Evolutionary conservation across 2,888 invertebrate genomes (phyloP), one percentile per base, ranked within the genome.

Genomic region (Eupeodes latifasciatus): DNA sequence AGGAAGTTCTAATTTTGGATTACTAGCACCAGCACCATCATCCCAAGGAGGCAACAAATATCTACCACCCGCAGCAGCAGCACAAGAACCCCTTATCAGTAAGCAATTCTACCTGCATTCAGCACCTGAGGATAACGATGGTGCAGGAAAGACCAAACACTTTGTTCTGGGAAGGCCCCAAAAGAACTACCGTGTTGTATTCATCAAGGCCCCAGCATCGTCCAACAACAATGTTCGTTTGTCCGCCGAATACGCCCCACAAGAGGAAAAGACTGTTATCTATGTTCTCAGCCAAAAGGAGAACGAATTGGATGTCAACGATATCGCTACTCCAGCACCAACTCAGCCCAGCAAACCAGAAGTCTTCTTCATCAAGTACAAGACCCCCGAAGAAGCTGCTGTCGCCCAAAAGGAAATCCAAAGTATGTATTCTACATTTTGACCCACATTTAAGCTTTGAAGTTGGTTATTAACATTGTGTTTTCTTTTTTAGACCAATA

Each of bases 251-350:
- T 90, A 92, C 87, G 93, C 93, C 6, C 92, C 93, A 27, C 92
- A 92, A 81, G 93, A 93, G 90, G 93, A 93, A 72, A 93, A 93
- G 84, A 93, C 93, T 4, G 92, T 93, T 62, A 93, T 93, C 85
- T 93, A 93, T 83, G 93, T 93, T 10, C 90, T 93, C 19, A 92
- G 91, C 66, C 92, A 93, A 81, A 93, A 93, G 84, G 91, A 91
- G 14, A 90, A 91, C 49, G 92, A 92, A 40, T 85, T 92, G 69
- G 89, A 92, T 81, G 91, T 91, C 61, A 87, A 90, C 67, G 92
- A 93, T 59, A 92, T 92, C 80, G 91, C 90, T 61, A 91, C 91
- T n/a, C 91, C 92, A 57, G 90, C 90, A 77, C 92, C 91, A 89
- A 90, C 90, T 5, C 91, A 90, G 12, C 91, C 91, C 36, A 90